Evolutionary conservation across 1,140 invertebrate species (phyloP), one percentile per base, ranked within the genome.

Genomic region (Halictus rubicundus): DNA sequence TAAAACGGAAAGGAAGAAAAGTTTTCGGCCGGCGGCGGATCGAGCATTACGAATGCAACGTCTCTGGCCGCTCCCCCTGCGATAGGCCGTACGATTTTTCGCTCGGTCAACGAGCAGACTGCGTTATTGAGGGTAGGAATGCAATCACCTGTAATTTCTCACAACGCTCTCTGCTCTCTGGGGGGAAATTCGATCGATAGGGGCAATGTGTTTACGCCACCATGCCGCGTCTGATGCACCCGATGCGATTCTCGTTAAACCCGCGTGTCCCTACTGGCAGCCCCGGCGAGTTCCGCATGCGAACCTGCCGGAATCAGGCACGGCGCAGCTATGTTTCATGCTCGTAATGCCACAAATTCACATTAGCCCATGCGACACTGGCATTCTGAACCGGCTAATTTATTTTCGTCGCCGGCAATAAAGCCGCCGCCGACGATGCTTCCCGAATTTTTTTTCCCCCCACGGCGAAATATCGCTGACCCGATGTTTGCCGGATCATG

Each of bases 211-310:
- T 85, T 88, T 88, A 87, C 80, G 80, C 82, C 81, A 84, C 71
- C 78, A 65, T 80, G 85, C 81, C 82, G 86, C 81, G 84, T 87
- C 87, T 87, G 84, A 88, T 88, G 86, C 83, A 86, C 71, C 84
- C 84, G 86, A 89, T 88, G 86, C 82, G 84, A 82, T 88, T 87
- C 87, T 87, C 87, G 87, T 89, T 89, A 89, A 89, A 88, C 81
- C 80, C 83, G 78, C 68, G 72, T 82, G 85, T 80, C 85, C 74
- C 78, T 81, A 78, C 66, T 86, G 81, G 85, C 80, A 82, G 74
- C 42, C 42, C 66, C 61, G 69, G 80, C 60, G 75, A 70, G 80
- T 78, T 81, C 65, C 75, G 84, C 81, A 78, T 86, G 73, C 81
- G 78, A 83, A 77, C 78, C 81, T 87, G 84, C 85, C 84, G 37